Evolutionary conservation across 2,113 vertebrate genomes (phyloP), one percentile per base, ranked within the genome.

Genomic region (Aspidoscelis tigris): DNA sequence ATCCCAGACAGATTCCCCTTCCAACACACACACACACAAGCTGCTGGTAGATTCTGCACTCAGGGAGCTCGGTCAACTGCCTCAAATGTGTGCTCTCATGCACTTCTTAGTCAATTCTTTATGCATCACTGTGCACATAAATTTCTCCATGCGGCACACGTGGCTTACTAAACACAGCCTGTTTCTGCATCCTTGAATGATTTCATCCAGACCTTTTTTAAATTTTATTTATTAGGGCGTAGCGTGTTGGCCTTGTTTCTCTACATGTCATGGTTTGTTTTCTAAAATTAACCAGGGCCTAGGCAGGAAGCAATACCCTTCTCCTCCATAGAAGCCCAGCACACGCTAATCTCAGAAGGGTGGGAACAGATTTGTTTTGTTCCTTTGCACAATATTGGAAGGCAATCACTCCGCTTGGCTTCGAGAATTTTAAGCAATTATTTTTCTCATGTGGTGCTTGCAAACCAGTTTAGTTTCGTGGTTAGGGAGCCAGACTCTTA

Each of bases 51-150:
- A 76, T 75, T 82, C 61, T 78, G 53, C 47, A 64, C 7, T 66
- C 80, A 53, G 80, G 74, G 75, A 74, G 83, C 80, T 76, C 81
- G 87, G 88, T 93, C 89, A 95, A 43, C 65, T 77, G 44, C 86
- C 93, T 79, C 76, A 86, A 74, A 80, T 86, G 87, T 87, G 58
- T 74, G 44, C 77, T 91, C 80, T 84, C 88, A 26, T 73, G 47
- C 4, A 83, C 88, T 84, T 87, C 58, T 65, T 39, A 84, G 50
- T 80, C 84, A 77, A 83, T 78, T 71, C 83, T 86, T 88, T 72
- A 84, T 86, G 80, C 85, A 77, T 83, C 78, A 70, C 88, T 84
- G 74, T 86, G 87, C 88, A 87, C 84, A 26, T 91, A 81, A 91
- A 94, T 90, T 91, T 81, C 89, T 81, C 73, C 80, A 72, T 78